Percentiles rank a stretch among this genome's conserved stretches.
Conservation (phyloP, 2,113 vertebrate genomes). For the Willisornis vidua region DNA sequence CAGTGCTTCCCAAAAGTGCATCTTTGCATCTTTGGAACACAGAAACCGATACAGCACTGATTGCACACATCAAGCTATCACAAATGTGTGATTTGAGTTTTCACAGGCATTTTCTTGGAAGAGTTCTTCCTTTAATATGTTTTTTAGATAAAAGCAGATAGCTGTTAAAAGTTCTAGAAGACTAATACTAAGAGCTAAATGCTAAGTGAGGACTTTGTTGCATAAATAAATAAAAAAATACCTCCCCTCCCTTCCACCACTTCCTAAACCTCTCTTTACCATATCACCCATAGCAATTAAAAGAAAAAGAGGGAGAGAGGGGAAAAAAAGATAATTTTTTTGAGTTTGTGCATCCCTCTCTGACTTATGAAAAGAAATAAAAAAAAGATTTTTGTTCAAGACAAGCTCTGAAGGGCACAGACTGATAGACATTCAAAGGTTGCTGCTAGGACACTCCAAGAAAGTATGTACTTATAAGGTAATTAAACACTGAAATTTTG, state of each 20-base stretch:
- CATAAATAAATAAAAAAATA: not conserved
- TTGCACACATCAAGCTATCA: accelerated
- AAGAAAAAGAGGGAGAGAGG: too few relatives aligned
- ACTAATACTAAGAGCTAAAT: not conserved
- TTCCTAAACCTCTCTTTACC: not conserved
- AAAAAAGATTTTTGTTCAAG: not conserved
- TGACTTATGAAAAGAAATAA: not conserved
- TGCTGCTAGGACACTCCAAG: not conserved
- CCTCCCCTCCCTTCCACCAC: not conserved
- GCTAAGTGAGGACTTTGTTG: not conserved
- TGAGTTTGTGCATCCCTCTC: not conserved
- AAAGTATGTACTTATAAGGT: not conserved
- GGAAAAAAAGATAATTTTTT: not conserved
- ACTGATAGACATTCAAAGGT: not conserved
- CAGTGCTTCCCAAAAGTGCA: not conserved
- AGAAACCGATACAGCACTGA: not conserved
- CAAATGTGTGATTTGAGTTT: not conserved
- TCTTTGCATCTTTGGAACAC: not conserved
- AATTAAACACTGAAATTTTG: not conserved
- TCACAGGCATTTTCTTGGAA: not conserved
- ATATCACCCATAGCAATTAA: not conserved
- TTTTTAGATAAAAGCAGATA: not conserved
- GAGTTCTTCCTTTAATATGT: not conserved
- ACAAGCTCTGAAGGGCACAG: not conserved
- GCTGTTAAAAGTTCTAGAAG: not conserved